phyloP scores from a whole-genome alignment of 2,797 vertebrate genomes.

The Chaetophractus vellerosus region DNA sequence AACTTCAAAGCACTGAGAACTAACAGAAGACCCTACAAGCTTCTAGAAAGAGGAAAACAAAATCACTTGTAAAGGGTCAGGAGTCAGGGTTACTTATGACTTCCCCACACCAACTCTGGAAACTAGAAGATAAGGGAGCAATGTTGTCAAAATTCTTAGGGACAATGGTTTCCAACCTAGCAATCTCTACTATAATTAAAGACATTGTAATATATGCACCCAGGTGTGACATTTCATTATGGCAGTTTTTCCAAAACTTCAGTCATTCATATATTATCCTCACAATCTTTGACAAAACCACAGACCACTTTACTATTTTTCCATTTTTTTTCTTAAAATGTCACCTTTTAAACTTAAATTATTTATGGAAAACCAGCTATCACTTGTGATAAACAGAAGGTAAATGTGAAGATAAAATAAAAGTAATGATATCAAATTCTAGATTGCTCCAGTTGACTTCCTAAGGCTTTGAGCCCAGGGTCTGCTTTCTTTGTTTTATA shows the following conservation, averaged over 20 bases:
- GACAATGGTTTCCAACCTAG: background rate
- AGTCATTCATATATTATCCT: background rate
- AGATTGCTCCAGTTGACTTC: background rate
- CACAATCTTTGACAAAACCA: background rate
- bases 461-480: background rate
- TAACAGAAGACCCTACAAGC: background rate
- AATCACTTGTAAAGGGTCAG: background rate
- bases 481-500: background rate
- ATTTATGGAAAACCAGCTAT: background rate
- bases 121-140: background rate
- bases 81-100: background rate
- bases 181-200: background rate
- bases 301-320: background rate
- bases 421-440: background rate
- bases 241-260: background rate
- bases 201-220: background rate
- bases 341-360: background rate
- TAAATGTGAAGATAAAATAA: background rate
- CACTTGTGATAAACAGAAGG: slow-evolving; percentile 32
- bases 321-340: background rate
- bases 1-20: background rate
- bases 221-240: background rate
- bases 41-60: background rate
- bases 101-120: background rate
- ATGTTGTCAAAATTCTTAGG: background rate